These are phyloP conservation scores for Ridgeia piscesae DNA, from an alignment of 1,140 invertebrate species.

Conservation along the genomic window DNA sequence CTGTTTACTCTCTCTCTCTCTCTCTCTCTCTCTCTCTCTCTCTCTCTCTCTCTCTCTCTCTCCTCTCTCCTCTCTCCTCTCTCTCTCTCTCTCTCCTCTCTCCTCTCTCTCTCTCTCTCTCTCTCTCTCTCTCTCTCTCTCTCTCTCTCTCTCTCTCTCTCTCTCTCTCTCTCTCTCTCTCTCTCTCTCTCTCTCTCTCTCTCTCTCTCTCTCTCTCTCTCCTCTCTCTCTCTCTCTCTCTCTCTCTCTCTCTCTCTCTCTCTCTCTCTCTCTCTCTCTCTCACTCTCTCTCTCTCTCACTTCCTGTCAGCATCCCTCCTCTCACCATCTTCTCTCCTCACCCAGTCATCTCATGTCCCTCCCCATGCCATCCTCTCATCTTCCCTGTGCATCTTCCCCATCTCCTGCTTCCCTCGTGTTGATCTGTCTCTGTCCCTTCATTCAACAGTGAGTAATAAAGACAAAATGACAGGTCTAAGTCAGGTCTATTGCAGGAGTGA, in stretches of 20 bases:
- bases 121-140: slow-evolving; percentile 12
- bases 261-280: slow-evolving; percentile 23
- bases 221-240: slow-evolving; percentile 6
- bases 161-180: slow-evolving; percentile 24
- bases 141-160: slow-evolving; percentile 21
- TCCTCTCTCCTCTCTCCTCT: too few relatives aligned
- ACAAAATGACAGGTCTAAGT: too few relatives aligned
- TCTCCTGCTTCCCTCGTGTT: too few relatives aligned
- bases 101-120: slow-evolving; percentile 11
- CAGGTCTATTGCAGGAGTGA: too few relatives aligned
- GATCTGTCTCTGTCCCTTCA: too few relatives aligned
- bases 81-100: not conserved
- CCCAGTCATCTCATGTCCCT: too few relatives aligned
- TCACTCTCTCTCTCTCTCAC: slow-evolving; percentile 20
- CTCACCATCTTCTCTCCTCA: not conserved
- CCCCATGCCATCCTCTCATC: too few relatives aligned
- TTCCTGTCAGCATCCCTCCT: not conserved
- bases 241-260: slow-evolving; percentile 24
- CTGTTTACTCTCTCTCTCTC: too few relatives aligned
- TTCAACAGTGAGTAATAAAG: too few relatives aligned
- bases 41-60: too few relatives aligned
- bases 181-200: slow-evolving; percentile 23
- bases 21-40: too few relatives aligned
- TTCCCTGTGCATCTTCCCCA: too few relatives aligned
- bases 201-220: slow-evolving; percentile 23